Conservation (phyloP, 2,888 invertebrate genomes). For the Apamea epomidion region DNA sequence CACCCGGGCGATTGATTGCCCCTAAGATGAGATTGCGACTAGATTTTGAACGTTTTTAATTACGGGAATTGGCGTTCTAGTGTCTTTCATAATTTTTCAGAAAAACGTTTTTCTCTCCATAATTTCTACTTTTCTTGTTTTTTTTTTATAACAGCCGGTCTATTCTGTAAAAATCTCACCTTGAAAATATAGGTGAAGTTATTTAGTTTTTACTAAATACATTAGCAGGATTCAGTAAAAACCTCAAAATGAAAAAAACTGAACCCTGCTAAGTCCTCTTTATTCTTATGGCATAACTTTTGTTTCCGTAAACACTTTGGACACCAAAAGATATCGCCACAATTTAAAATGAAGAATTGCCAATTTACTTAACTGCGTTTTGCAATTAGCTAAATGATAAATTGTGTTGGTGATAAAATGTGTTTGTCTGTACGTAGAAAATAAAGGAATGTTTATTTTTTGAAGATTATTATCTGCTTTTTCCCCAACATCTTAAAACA, state of each 20-base stretch:
- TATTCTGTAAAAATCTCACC: too few species aligned
- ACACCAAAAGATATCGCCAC: slow-evolving; percentile 23
- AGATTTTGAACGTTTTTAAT: too few species aligned
- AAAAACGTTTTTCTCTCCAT: too few species aligned
- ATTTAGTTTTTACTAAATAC: too few species aligned
- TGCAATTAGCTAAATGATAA: slow-evolving; percentile 42
- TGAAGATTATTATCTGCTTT: neutral
- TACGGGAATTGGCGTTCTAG: too few species aligned
- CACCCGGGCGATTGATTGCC: too few species aligned
- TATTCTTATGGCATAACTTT: neutral
- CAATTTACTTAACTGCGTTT: slow-evolving; percentile 29
- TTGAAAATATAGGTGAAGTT: too few species aligned
- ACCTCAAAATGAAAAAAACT: neutral
- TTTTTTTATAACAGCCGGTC: too few species aligned
- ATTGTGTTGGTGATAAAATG: slow-evolving; percentile 7
- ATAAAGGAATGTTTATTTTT: neutral
- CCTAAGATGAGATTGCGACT: too few species aligned
- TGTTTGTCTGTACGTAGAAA: neutral
- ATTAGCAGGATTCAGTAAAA: neutral
- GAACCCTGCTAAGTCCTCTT: neutral
- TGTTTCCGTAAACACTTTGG: slow-evolving; percentile 21
- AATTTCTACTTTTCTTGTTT: too few species aligned
- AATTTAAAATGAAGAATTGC: slow-evolving; percentile 49
- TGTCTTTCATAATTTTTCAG: too few species aligned
- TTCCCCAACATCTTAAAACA: neutral